Percentiles rank a stretch among this genome's conserved stretches.
These are phyloP conservation scores for Hozukius guyotensis DNA, from an alignment of 2,797 vertebrate genomes.

Conservation along the genomic window DNA sequence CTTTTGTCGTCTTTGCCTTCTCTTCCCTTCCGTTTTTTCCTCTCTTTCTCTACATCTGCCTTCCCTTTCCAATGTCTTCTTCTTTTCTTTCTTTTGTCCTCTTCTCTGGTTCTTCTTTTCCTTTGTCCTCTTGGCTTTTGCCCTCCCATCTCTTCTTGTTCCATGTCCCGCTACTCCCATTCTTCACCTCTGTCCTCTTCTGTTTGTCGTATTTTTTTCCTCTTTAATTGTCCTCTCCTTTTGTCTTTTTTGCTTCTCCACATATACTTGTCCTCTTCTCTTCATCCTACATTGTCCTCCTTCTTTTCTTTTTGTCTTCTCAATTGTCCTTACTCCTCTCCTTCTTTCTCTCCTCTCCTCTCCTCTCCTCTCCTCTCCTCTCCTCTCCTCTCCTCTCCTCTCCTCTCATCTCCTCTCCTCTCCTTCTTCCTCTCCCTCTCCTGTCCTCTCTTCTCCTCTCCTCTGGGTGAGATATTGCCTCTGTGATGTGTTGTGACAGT, in stretches of 20 bases:
- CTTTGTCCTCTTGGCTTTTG: not conserved
- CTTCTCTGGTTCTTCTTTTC: not conserved
- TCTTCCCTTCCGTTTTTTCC: not conserved
- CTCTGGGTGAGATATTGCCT: conserved; percentile 72
- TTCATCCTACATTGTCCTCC: not conserved
- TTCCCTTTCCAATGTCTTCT: not conserved
- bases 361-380: too few relatives aligned
- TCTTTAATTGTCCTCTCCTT: too few relatives aligned
- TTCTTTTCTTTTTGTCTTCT: not conserved
- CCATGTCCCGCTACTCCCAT: not conserved
- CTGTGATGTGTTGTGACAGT: conserved; percentile 76
- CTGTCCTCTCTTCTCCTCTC: not conserved
- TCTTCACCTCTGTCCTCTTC: not conserved
- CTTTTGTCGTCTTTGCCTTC: not conserved
- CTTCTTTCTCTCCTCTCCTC: not conserved
- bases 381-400: not conserved
- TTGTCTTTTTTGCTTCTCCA: too few relatives aligned
- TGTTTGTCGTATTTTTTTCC: not conserved
- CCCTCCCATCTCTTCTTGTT: not conserved
- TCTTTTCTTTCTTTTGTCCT: not conserved
- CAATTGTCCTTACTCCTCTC: not conserved
- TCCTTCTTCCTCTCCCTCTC: too few relatives aligned
- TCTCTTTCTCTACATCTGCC: not conserved
- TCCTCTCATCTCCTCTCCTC: too few relatives aligned
- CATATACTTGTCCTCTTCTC: not conserved